Conservation (phyloP, 2,888 invertebrate species). For the Leistus spinibarbis region DNA sequence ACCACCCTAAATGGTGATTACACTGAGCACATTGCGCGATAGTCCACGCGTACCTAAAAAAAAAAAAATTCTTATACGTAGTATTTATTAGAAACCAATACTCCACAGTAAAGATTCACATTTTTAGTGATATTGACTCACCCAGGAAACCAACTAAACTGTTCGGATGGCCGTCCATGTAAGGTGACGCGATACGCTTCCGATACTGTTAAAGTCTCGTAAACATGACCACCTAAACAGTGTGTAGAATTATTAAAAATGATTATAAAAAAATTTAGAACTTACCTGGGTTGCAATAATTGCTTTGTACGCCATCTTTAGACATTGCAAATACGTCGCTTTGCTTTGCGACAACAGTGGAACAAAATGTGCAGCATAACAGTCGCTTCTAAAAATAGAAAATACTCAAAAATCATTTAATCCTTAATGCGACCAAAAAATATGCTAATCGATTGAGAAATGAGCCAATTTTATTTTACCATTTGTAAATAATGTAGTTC, state of each 20-base stretch:
- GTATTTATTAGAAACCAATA: too few species aligned
- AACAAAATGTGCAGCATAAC: conserved; percentile 64
- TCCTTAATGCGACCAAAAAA: neutral
- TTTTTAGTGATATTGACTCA: conserved; percentile 52
- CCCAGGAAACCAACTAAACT: conserved; percentile 87
- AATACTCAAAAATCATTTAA: conserved; percentile 7
- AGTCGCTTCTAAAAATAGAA: conserved; percentile 56
- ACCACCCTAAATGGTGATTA: conserved; percentile 78
- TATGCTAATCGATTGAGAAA: neutral
- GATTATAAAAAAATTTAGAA: neutral
- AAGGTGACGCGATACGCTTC: conserved; percentile 61
- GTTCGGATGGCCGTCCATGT: conserved; percentile 66
- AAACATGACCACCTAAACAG: conserved; percentile 68
- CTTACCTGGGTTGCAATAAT: conserved; percentile 76
- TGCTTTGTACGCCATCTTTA: conserved; percentile 77
- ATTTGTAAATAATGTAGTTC: conserved; percentile 60
- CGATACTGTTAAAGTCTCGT: conserved; percentile 77
- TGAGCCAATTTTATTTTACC: conserved; percentile 49
- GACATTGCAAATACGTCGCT: conserved; percentile 81
- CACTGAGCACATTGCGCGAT: conserved; percentile 74
- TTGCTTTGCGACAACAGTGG: conserved; percentile 67
- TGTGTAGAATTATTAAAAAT: neutral
- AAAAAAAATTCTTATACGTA: too few species aligned
- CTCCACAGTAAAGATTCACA: neutral
- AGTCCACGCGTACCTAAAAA: conserved; percentile 78